Conservation (phyloP, 2,888 invertebrate species). For the Agrilus biguttatus region DNA sequence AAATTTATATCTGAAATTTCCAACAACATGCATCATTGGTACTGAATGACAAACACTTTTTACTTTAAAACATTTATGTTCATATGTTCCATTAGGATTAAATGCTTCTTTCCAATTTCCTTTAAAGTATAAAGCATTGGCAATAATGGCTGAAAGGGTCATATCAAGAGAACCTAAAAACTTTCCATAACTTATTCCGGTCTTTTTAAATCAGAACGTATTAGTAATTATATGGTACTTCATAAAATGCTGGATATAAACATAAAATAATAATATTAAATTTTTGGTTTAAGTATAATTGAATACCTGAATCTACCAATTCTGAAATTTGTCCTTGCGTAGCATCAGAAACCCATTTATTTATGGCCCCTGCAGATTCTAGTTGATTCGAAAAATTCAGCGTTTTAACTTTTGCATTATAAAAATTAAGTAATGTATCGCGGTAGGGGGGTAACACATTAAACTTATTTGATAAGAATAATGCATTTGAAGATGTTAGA, state of each 20-base stretch:
- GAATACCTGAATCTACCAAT: slow-evolving; percentile 39
- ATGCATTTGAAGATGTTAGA: slow-evolving; percentile 34
- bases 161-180: background rate
- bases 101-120: slow-evolving; percentile 63
- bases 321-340: slow-evolving; percentile 42
- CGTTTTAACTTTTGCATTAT: slow-evolving; percentile 33
- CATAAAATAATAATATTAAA: no score
- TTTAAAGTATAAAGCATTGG: slow-evolving; percentile 66
- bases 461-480: slow-evolving; percentile 34
- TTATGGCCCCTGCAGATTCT: slow-evolving; percentile 35
- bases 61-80: slow-evolving; percentile 49
- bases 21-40: slow-evolving; percentile 53
- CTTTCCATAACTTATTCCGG: background rate
- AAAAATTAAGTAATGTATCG: slow-evolving; percentile 31
- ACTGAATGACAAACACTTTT: slow-evolving; percentile 44
- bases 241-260: no score
- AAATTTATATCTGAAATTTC: slow-evolving; percentile 44
- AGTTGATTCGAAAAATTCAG: slow-evolving; percentile 37
- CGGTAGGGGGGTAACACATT: slow-evolving; percentile 32
- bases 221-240: background rate
- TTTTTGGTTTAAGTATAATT: background rate
- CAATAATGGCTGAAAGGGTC: slow-evolving; percentile 34
- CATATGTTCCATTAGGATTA: slow-evolving; percentile 34
- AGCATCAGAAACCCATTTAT: slow-evolving; percentile 41
- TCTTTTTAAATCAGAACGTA: background rate